Percentiles rank a stretch among this genome's conserved stretches.
Evolutionary conservation across 2,797 vertebrate species (phyloP).

Genomic region (Nyctibius grandis): DNA sequence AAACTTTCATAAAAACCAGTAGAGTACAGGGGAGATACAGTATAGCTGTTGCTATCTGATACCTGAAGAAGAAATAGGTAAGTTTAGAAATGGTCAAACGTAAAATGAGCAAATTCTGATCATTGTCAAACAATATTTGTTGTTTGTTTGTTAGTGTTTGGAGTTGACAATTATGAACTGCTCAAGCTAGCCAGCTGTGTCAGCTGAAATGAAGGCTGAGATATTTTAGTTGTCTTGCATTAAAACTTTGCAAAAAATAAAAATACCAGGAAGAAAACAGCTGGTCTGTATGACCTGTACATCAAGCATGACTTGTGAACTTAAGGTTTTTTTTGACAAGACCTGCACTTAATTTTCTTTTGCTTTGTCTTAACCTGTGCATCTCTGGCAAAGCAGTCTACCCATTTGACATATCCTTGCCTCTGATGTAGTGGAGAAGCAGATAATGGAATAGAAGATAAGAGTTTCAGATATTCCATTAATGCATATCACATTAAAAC

Average conservation of each 20-base stretch:
- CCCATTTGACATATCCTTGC: constrained; percentile 18
- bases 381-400: constrained; percentile 35
- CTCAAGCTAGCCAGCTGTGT: background rate
- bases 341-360: constrained; percentile 46
- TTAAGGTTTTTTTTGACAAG: background rate
- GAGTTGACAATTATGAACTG: background rate
- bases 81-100: background rate
- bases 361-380: constrained; percentile 22
- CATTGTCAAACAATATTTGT: background rate
- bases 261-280: background rate
- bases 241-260: constrained; percentile 20
- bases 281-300: background rate
- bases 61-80: background rate
- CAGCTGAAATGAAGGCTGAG: constrained; percentile 1
- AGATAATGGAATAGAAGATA: background rate
- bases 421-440: background rate
- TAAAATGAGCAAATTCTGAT: background rate
- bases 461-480: background rate
- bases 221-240: constrained; percentile 35
- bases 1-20: background rate
- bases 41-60: background rate
- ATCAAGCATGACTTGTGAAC: background rate
- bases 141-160: background rate
- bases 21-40: background rate
- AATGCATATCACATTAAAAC: background rate